Base-by-base conservation (phyloP, 2,113 vertebrate species). In the Synchiropus splendidus region DNA sequence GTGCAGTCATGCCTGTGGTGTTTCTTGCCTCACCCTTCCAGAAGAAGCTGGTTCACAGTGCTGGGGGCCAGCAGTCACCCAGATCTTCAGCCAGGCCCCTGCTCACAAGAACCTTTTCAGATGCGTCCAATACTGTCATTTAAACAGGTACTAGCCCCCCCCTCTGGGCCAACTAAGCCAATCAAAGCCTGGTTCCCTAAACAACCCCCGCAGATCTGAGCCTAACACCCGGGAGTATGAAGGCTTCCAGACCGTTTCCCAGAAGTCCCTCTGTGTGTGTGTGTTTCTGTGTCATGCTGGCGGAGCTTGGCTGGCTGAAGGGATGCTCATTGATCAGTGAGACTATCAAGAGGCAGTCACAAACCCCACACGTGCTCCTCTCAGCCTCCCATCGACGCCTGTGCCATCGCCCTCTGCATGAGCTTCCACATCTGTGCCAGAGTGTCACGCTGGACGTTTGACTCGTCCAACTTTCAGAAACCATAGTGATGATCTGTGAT, bases 21-120 rank as follows among this genome's bases (percentile, higher is more conserved):
- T 87, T 57, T 85, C 67, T 81, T 78, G 70, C 77, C 79, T 93
- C 83, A 69, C 87, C 86, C 65, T 91, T 97, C 77, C 88, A 98
- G 94, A 90, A 81, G 78, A 88, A 86, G 82, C 80, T 55, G 60
- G 79, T 73, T 90, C 81, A 85, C 82, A 86, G 66, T 72, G 76
- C 48, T 48, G 83, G 84, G 85, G 84, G 70, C 67, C 75, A 75
- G 75, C 68, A 82, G 80, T 86, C 85, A 80, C 30, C 90, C 85
- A 84, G 64, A 84, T 88, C 90, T 80, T 89, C 90, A 84, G 84
- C 89, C 89, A 89, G 84, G 86, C 92, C 92, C 71, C 92, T 98
- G 79, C 92, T 98, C 89, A 92, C 95, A 89, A 89, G 91, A 92
- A 92, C 91, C 13, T 97, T 98, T 90, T 97, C 94, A 92, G 90